Evolutionary conservation across 2,113 vertebrate genomes (phyloP).

Genomic region (Cromileptes altivelis): DNA sequence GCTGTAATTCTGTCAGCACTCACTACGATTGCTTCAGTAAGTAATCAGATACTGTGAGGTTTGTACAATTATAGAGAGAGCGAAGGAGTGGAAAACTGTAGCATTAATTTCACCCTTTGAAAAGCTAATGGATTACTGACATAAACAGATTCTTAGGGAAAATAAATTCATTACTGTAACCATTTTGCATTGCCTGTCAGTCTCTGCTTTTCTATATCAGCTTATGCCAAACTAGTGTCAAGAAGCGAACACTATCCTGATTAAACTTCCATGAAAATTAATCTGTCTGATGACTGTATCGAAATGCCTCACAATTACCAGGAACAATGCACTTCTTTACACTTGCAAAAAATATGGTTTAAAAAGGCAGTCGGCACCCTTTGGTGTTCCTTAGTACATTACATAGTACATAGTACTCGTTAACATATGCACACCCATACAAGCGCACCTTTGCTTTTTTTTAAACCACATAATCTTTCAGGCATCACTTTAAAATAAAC

Average conservation of each 20-base stretch:
- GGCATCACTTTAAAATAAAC: not conserved
- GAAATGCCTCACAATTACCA: not conserved
- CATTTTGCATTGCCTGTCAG: slow-evolving; percentile 3
- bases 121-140: slow-evolving; percentile 42
- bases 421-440: no score
- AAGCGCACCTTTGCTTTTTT: no score
- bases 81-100: not conserved
- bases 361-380: not conserved
- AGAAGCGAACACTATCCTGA: slow-evolving; percentile 17
- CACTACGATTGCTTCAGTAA: slow-evolving; percentile 28
- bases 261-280: slow-evolving; percentile 1
- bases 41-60: slow-evolving; percentile 39
- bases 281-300: not conserved
- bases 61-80: not conserved
- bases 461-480: not conserved
- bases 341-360: not conserved
- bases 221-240: slow-evolving; percentile 17
- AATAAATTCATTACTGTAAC: slow-evolving; percentile 1
- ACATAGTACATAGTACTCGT: no score
- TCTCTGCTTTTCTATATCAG: slow-evolving; percentile 12
- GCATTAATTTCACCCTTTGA: slow-evolving; percentile 9
- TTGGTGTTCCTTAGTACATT: not conserved
- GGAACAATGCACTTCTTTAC: not conserved
- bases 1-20: slow-evolving; percentile 41
- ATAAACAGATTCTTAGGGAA: slow-evolving; percentile 21